A percentile compares a stretch with the other conserved stretches of the same genome.
Conservation (phyloP, 2,113 vertebrate genomes). For the Fulmarus glacialis region DNA sequence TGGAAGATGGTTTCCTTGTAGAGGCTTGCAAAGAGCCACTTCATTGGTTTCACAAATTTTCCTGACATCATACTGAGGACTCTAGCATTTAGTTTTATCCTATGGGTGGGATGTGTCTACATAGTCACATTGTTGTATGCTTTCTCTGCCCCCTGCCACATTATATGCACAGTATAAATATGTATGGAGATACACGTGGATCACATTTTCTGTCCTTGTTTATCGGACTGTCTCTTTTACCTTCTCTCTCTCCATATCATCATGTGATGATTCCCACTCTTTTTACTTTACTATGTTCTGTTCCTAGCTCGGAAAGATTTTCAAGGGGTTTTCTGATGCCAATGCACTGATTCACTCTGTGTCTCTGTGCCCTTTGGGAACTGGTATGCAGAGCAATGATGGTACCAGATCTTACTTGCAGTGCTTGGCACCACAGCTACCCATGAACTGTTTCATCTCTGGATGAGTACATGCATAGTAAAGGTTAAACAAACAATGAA, state of each 20-base stretch:
- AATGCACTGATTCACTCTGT: not conserved
- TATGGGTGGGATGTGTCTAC: not conserved
- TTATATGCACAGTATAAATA: not conserved
- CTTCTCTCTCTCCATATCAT: not conserved
- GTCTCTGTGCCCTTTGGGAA: not conserved
- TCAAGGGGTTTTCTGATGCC: not conserved
- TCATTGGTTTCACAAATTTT: not conserved
- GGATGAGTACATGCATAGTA: not conserved
- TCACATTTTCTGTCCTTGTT: not conserved
- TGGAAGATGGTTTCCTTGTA: not conserved
- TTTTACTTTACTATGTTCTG: not conserved
- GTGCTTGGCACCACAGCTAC: not conserved
- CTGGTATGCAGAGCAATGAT: too few species aligned
- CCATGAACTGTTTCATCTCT: not conserved
- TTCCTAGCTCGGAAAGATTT: not conserved
- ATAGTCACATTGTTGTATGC: not conserved
- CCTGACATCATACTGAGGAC: not conserved
- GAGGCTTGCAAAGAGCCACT: not conserved
- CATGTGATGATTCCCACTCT: not conserved
- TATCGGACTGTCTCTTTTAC: not conserved
- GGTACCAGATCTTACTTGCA: not conserved
- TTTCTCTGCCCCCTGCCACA: not conserved
- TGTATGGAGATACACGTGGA: accelerated
- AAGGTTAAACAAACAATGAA: not conserved
- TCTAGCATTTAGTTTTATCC: not conserved